A percentile compares a stretch with the other conserved stretches of the same genome.
Conservation (phyloP, 64 coral and sea anemone genomes). For the Pocillopora damicornis region DNA sequence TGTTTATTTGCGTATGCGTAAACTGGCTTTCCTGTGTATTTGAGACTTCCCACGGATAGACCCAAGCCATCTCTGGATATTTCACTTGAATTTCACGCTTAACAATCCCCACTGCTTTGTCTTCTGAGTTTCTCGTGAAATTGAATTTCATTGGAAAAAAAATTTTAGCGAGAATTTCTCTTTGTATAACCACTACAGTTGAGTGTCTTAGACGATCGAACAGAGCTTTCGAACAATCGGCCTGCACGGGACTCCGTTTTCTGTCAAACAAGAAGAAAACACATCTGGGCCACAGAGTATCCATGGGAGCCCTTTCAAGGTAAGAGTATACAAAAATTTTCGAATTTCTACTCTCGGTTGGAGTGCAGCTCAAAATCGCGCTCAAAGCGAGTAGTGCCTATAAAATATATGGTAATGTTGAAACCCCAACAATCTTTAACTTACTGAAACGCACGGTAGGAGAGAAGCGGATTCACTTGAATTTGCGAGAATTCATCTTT, state of each 20-base stretch:
- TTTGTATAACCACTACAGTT: neutral
- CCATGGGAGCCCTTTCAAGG: conserved; percentile 4
- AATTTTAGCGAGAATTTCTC: neutral
- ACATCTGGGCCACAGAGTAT: neutral
- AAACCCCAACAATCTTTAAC: too few species aligned
- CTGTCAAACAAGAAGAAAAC: neutral
- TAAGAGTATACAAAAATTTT: neutral
- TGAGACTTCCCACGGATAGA: conserved; percentile 10
- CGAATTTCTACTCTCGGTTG: neutral
- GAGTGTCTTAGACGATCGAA: neutral
- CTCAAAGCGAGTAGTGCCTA: neutral
- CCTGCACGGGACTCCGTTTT: neutral
- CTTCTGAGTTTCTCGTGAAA: neutral
- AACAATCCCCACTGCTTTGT: neutral
- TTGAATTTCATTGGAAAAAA: neutral
- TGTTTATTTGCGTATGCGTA: conserved; percentile 23
- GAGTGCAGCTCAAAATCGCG: neutral
- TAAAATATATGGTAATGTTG: too few species aligned
- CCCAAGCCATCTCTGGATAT: conserved; percentile 3
- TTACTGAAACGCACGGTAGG: too few species aligned
- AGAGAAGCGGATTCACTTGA: too few species aligned
- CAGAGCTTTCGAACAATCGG: neutral
- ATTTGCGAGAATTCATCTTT: too few species aligned
- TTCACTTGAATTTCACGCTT: neutral
- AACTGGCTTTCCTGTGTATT: conserved; percentile 2